A percentile compares a stretch with the other conserved stretches of the same genome.
Evolutionary conservation across 2,113 vertebrate species (phyloP).

Genomic region (Apteryx mantelli): DNA sequence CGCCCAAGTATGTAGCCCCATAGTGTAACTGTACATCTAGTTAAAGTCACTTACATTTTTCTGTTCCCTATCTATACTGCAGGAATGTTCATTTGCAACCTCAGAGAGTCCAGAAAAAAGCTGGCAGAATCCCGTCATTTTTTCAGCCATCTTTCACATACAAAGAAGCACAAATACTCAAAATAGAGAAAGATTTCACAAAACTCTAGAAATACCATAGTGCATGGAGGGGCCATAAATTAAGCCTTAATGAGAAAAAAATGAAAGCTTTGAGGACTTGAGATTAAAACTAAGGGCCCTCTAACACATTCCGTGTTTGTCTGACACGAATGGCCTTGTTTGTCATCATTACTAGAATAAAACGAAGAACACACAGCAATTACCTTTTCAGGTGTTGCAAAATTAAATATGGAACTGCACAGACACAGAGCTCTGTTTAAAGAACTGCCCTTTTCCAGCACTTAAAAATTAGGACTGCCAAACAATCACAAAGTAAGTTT

Average conservation of each 20-base stretch:
- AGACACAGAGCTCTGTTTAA: not conserved
- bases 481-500: not conserved
- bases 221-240: rapidly evolving
- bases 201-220: rapidly evolving
- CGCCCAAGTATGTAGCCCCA: rapidly evolving
- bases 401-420: rapidly evolving
- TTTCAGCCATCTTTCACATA: rapidly evolving
- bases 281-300: not conserved
- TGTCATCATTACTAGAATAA: not conserved
- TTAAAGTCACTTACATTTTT: not conserved
- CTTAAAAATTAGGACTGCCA: not conserved
- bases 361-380: not conserved
- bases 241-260: not conserved
- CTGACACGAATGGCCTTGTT: rapidly evolving
- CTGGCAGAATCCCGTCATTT: not conserved
- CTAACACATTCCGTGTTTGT: rapidly evolving
- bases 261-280: not conserved
- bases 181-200: not conserved
- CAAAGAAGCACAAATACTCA: not conserved
- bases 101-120: not conserved
- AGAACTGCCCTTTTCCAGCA: not conserved
- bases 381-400: not conserved
- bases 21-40: rapidly evolving
- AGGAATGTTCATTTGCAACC: rapidly evolving
- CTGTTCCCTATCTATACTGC: not conserved